Conservation (phyloP, 2,888 invertebrate species). For the Eupeodes latifasciatus region DNA sequence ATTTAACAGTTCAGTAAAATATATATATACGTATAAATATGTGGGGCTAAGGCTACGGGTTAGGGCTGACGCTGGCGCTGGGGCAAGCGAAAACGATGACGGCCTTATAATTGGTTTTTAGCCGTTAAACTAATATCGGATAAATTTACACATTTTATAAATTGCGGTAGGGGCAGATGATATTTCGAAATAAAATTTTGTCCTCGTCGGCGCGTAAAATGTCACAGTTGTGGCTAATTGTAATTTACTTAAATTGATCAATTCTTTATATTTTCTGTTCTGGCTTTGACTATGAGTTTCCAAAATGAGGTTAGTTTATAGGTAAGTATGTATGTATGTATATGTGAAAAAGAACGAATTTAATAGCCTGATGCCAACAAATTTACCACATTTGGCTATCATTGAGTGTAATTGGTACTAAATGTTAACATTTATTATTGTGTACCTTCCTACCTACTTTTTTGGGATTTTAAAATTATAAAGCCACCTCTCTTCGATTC, state of each 20-base stretch:
- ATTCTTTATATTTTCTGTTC: conserved; percentile 27
- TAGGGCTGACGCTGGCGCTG: too few relatives aligned
- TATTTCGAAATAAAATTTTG: conserved; percentile 53
- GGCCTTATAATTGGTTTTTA: conserved; percentile 67
- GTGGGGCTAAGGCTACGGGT: neutral
- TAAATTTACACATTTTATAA: conserved; percentile 46
- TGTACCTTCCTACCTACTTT: neutral
- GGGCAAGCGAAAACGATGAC: conserved; percentile 26
- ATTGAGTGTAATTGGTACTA: conserved; percentile 63
- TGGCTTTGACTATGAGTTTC: neutral
- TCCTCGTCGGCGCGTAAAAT: conserved; percentile 29
- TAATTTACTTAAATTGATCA: conserved; percentile 63
- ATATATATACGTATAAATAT: too few relatives aligned
- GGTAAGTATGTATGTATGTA: neutral
- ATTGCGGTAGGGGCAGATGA: conserved; percentile 10
- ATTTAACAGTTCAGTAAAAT: neutral
- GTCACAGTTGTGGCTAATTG: conserved; percentile 74
- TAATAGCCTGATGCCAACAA: conserved; percentile 45
- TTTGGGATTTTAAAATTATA: conserved; percentile 12
- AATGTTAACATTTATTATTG: conserved; percentile 35
- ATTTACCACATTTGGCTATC: conserved; percentile 65
- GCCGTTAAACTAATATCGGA: conserved; percentile 66
- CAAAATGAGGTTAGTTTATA: too few relatives aligned
- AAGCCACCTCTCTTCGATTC: neutral
- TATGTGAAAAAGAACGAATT: neutral